Conservation (phyloP, 1,140 invertebrate species). For the Stegodyphus dumicola region DNA sequence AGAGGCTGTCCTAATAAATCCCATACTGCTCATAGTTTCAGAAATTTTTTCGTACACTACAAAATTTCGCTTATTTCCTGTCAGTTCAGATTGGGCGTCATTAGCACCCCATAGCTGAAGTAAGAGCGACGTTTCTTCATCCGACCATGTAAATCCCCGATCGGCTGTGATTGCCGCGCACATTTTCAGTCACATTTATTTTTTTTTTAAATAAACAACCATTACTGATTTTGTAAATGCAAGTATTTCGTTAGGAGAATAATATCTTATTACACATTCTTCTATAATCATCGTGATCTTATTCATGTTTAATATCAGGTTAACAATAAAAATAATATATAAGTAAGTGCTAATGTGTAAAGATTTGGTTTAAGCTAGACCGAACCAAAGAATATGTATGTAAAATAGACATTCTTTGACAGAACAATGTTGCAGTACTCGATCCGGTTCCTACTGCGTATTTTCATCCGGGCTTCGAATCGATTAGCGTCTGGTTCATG, state of each 20-base stretch:
- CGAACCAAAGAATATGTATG: too few species aligned
- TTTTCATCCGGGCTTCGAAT: constrained; percentile 34
- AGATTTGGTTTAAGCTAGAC: too few species aligned
- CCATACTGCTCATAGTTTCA: constrained; percentile 32
- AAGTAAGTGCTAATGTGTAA: too few species aligned
- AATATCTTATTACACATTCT: too few species aligned
- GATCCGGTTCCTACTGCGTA: constrained; percentile 42
- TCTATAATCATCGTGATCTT: too few species aligned
- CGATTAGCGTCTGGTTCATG: constrained; percentile 32
- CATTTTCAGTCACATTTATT: constrained; percentile 28
- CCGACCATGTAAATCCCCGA: constrained; percentile 57
- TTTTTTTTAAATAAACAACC: too few species aligned
- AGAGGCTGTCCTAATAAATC: constrained; percentile 41
- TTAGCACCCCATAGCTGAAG: constrained; percentile 34
- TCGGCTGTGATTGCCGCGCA: constrained; percentile 32
- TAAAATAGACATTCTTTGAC: too few species aligned
- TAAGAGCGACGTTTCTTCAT: constrained; percentile 43
- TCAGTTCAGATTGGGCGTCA: constrained; percentile 30
- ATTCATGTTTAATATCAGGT: too few species aligned
- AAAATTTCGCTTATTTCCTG: constrained; percentile 44
- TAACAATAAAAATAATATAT: too few species aligned
- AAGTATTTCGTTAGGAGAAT: too few species aligned
- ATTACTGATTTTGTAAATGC: too few species aligned
- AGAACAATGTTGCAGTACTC: neutral
- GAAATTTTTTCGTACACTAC: constrained; percentile 51